Evolutionary conservation across 53 echinoderm and acorn worm species (phyloP).

Genomic region (Actinopyga echinites): DNA sequence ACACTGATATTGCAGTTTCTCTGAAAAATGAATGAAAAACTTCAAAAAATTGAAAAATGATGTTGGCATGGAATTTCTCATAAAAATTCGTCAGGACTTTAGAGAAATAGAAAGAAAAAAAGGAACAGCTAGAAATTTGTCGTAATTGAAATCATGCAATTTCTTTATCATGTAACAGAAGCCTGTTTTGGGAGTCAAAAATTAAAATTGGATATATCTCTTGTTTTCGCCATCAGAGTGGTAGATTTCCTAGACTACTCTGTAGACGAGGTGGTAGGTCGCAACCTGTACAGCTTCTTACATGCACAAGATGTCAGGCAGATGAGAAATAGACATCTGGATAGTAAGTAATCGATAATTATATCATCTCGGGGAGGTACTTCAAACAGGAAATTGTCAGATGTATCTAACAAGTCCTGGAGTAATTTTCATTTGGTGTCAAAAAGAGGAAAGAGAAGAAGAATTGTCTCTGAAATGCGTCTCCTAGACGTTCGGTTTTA

Average conservation of each 20-base stretch:
- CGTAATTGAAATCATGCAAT: too few species aligned
- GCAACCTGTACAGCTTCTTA: slow-evolving; percentile 83
- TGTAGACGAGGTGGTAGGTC: slow-evolving; percentile 77
- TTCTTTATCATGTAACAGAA: background rate
- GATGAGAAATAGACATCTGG: slow-evolving; percentile 81
- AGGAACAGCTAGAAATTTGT: too few species aligned
- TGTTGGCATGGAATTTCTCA: too few species aligned
- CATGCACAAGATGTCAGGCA: slow-evolving; percentile 86
- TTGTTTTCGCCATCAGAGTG: slow-evolving; percentile 57
- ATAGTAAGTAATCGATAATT: slow-evolving; percentile 67
- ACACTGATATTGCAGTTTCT: too few species aligned
- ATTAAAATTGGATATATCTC: background rate
- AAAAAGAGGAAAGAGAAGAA: background rate
- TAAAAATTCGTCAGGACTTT: too few species aligned
- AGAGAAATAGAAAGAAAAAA: too few species aligned
- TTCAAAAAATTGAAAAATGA: too few species aligned
- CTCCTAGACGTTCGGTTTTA: background rate
- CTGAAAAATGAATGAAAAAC: too few species aligned
- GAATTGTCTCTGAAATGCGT: background rate
- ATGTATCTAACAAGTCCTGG: background rate
- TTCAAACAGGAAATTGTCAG: background rate
- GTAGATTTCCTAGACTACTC: slow-evolving; percentile 83
- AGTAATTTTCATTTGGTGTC: background rate
- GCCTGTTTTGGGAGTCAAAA: background rate
- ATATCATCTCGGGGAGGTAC: background rate